Conservation (phyloP, 2,888 invertebrate genomes). For the Galerucella nymphaeae region DNA sequence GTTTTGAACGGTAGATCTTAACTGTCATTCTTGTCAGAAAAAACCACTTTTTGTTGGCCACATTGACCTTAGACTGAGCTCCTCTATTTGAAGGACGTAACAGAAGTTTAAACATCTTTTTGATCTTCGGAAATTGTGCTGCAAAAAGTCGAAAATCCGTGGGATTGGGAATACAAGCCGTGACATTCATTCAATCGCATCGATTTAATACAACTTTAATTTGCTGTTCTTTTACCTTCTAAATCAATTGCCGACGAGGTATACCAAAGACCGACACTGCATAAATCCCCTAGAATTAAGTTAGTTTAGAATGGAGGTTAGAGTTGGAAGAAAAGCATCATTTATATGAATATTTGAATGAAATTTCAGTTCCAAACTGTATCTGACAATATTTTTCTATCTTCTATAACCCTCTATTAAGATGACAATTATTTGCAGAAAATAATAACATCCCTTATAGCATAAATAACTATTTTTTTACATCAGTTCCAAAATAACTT, state of each 20-base stretch:
- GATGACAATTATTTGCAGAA: too few species aligned
- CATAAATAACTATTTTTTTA: too few species aligned
- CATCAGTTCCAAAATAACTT: constrained; percentile 1
- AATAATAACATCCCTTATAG: too few species aligned
- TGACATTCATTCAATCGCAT: constrained; percentile 47
- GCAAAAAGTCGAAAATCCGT: constrained; percentile 64
- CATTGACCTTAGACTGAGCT: too few species aligned
- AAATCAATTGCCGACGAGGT: constrained; percentile 61
- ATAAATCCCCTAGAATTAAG: constrained; percentile 61
- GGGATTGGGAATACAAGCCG: constrained; percentile 62
- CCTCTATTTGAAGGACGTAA: too few species aligned
- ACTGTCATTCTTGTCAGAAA: too few species aligned
- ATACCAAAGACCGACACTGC: constrained; percentile 57
- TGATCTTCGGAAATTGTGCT: constrained; percentile 48
- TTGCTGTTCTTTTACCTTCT: constrained; percentile 49
- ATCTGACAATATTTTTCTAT: too few species aligned
- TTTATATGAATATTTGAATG: too few species aligned
- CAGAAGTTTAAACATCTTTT: constrained; percentile 32
- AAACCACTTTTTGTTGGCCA: too few species aligned
- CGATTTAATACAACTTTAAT: constrained; percentile 51
- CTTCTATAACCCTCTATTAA: too few species aligned
- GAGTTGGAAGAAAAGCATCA: background rate
- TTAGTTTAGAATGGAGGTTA: constrained; percentile 55
- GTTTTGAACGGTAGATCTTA: too few species aligned
- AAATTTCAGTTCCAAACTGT: too few species aligned